phyloP scores from a whole-genome alignment of 2,113 vertebrate genomes.

The Eonycteris spelaea region DNA sequence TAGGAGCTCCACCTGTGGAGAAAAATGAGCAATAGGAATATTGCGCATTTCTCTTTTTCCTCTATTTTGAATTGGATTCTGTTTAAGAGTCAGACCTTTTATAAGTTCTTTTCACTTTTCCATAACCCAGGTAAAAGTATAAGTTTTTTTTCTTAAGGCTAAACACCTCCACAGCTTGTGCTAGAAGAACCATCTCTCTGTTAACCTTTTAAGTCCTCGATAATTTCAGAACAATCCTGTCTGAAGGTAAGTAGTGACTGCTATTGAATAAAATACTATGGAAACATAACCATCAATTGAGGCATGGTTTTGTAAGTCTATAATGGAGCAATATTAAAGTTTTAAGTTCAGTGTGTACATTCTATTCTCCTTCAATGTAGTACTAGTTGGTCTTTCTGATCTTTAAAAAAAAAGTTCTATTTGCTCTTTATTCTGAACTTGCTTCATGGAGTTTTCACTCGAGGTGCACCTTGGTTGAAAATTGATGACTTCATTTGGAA shows the following conservation, averaged over 20 bases:
- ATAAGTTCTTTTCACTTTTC: background rate
- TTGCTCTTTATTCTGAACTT: background rate
- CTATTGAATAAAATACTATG: background rate
- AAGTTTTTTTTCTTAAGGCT: conserved; percentile 21
- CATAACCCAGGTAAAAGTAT: background rate
- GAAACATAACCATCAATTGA: background rate
- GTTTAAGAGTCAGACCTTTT: background rate
- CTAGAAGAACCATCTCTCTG: background rate
- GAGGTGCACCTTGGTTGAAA: background rate
- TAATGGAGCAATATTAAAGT: background rate
- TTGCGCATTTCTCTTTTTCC: background rate
- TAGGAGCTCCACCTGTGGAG: background rate
- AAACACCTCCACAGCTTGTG: background rate
- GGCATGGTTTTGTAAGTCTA: background rate
- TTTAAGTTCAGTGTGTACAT: background rate
- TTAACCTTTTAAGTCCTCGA: background rate
- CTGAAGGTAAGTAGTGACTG: background rate
- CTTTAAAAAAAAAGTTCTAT: background rate
- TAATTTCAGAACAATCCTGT: conserved; percentile 23
- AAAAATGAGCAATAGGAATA: background rate
- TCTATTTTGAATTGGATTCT: background rate
- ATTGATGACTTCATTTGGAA: background rate
- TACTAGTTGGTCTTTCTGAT: background rate
- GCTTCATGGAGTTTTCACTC: background rate
- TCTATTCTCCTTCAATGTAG: background rate